Base-by-base conservation (phyloP, 2,797 vertebrate genomes). In the Microcaecilia unicolor region DNA sequence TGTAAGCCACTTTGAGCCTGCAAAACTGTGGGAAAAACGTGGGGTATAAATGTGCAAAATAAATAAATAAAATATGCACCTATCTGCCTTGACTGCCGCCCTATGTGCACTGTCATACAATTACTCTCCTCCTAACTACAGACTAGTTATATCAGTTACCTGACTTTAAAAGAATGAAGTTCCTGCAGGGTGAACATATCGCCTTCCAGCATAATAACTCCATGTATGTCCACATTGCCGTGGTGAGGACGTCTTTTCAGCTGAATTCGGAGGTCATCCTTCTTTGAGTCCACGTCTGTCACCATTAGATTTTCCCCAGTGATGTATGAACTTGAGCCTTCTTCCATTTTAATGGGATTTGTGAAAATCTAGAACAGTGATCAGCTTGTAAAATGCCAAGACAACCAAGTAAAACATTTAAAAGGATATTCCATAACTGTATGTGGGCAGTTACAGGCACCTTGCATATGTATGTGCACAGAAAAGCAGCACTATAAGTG, bases 261-360 rank as follows among this genome's bases (percentile, higher is more conserved):
- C 30, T 52, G 49, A 38, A 79, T 64, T 42, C 38, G 51, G 38
- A 89, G 67, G 4, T 18, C 37, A 19, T 67, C 67, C 25, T 58
- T 53, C 5, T 17, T 46, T 8, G 48, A 85, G 61, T 86, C 82
- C 24, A 37, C 34, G 28, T 84, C 81, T 8, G 30, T 55, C 10
- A 76, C 58, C 48, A 82, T 41, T 27, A 86, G 51, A 45, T 79
- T 74, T 22, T 83, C 76, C 47, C 65, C 67, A 1, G 69, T 79
- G 34, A 84, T 30, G 2, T 86, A 77, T 41, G 49, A 68, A 0
- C 25, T 54, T 3, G 67, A 57, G 0, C 72, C 79, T 54, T 83
- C 76, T 48, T 88, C 81, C 35, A 73, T 72, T 28, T 55, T 78
- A 34, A 87, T 54, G 20, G 76, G 49, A 61, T 80, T 79, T 32